Evolutionary conservation across 2,888 invertebrate genomes (phyloP).

Genomic region (Globia sparganii): DNA sequence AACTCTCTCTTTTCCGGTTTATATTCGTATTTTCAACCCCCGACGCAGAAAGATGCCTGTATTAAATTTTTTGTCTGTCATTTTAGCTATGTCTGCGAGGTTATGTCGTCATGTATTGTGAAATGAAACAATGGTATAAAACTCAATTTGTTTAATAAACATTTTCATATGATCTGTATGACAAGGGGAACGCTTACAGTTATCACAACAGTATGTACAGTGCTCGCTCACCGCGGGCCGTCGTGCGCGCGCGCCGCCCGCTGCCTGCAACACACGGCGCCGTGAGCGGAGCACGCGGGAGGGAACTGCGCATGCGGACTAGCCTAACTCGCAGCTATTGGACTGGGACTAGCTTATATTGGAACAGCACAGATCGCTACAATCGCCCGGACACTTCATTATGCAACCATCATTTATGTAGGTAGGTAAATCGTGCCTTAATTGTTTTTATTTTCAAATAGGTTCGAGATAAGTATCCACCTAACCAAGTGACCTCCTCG

Average conservation of each 20-base stretch:
- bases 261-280: conserved; percentile 52
- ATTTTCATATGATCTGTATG: conserved; percentile 76
- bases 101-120: not conserved
- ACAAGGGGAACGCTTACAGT: conserved; percentile 73
- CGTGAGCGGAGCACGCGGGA: conserved; percentile 7
- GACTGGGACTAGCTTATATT: not conserved
- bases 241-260: conserved; percentile 18
- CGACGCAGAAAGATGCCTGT: not conserved
- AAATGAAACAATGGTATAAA: conserved; percentile 71
- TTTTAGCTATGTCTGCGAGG: not conserved
- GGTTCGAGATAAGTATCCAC: conserved; percentile 5
- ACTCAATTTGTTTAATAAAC: conserved; percentile 78
- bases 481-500: not conserved
- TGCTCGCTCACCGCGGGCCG: conserved; percentile 28
- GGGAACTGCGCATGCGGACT: conserved; percentile 49
- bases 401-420: not conserved
- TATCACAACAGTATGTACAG: conserved; percentile 74
- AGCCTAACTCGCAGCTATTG: conserved; percentile 26
- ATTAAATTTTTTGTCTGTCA: not conserved
- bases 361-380: conserved; percentile 9
- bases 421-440: not conserved
- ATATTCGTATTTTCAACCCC: not conserved
- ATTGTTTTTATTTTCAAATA: not conserved
- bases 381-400: not conserved
- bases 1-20: not conserved